These are phyloP conservation scores for Drosophila lacicola DNA, from an alignment of 2,888 invertebrate genomes.

Conservation along the genomic window DNA sequence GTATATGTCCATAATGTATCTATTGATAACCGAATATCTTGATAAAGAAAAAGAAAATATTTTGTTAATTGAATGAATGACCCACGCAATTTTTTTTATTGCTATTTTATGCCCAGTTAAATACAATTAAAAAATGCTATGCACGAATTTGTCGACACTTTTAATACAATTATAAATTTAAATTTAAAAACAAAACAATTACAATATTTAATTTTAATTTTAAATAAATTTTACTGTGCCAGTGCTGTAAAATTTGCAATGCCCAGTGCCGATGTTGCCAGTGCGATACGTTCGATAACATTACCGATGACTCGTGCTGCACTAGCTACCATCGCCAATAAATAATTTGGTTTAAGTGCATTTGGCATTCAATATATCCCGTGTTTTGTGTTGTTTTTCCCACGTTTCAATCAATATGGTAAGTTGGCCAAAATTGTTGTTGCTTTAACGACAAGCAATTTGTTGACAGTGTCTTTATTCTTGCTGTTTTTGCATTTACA, in stretches of 20 bases:
- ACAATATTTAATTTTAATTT: neutral
- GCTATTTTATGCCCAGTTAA: too few species aligned
- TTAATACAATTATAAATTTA: too few species aligned
- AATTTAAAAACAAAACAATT: neutral
- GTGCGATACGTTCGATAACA: slow-evolving; percentile 34
- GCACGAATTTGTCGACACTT: too few species aligned
- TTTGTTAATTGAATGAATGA: too few species aligned
- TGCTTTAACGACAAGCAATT: slow-evolving; percentile 4
- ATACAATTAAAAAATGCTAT: too few species aligned
- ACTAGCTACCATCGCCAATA: slow-evolving; percentile 38
- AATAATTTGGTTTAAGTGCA: slow-evolving; percentile 54
- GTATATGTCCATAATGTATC: neutral
- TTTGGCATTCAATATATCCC: slow-evolving; percentile 61
- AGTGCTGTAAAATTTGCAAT: slow-evolving; percentile 24
- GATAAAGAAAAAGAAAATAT: too few species aligned
- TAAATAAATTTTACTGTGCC: neutral
- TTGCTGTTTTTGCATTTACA: slow-evolving; percentile 84
- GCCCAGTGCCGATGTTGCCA: neutral
- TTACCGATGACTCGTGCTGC: slow-evolving; percentile 21
- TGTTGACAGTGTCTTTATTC: slow-evolving; percentile 10
- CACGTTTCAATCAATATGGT: slow-evolving; percentile 68
- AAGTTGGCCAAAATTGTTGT: slow-evolving; percentile 33
- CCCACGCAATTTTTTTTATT: too few species aligned
- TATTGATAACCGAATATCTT: neutral
- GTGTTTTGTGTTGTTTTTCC: slow-evolving; percentile 74